Evolutionary conservation across 2,113 vertebrate genomes (phyloP).

Genomic region (Carlito syrichta): DNA sequence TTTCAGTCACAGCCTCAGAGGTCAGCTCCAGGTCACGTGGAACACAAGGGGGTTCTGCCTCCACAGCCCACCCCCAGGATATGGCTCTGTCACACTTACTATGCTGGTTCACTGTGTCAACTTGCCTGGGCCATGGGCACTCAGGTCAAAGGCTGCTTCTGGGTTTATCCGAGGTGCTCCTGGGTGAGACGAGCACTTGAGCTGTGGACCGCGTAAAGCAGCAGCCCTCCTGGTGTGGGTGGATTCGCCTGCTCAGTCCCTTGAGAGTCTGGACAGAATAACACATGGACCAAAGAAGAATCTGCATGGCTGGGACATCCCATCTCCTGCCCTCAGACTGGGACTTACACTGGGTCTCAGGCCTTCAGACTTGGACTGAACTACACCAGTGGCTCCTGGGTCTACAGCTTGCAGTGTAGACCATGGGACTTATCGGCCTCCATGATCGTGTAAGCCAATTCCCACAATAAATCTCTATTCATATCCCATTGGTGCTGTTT

Average conservation of each 20-base stretch:
- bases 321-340: no score
- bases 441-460: neutral
- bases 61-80: neutral
- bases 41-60: neutral
- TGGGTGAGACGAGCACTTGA: neutral
- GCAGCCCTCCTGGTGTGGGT: no score
- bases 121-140: no score
- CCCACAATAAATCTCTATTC: neutral
- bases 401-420: neutral
- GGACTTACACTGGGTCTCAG: neutral
- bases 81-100: neutral
- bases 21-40: neutral
- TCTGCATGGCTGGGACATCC: neutral
- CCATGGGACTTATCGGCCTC: neutral
- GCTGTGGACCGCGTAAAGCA: neutral
- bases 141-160: no score
- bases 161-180: neutral
- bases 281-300: neutral
- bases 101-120: neutral
- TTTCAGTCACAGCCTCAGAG: neutral
- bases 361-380: neutral
- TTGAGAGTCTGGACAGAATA: neutral
- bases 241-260: no score
- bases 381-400: neutral
- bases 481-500: neutral